Evolutionary conservation across 1,140 invertebrate genomes (phyloP), one percentile per base, ranked within the genome.

Genomic region (Acromyrmex heyeri): DNA sequence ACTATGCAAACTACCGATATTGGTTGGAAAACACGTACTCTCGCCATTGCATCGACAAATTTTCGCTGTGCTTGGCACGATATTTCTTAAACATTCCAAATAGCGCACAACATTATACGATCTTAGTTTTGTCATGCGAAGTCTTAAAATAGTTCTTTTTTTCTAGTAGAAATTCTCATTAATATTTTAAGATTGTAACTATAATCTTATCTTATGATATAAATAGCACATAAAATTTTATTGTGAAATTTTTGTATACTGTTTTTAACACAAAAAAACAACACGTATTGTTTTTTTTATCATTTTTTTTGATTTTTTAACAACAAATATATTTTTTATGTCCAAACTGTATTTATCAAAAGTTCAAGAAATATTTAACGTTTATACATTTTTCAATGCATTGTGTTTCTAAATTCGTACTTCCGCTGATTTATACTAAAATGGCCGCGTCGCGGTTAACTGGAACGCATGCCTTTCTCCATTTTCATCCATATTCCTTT

Each of bases 391-490:
- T 67, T 73, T n/a, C n/a, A 59, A 14, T 6, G 3, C 18, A 34
- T 50, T 30, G 30, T 21, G 18, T 44, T 70, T n/a, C 12, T 12
- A 55, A 12, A 12, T 73, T 82, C 34, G 12, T 30, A 64, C 50
- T 70, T 76, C 57, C 30, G 16, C 12, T 10, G 14, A 50, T 34
- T 57, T 2, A 21, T 48, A 27, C 0, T 7, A 34, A 64, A 72
- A 78, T 61, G 65, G 73, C 50, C 18, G n/a, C 72, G 34, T 62
- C 57, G 72, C 69, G 85, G 70, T 88, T 88, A 88, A 61, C 55
- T 57, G 5, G 12, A 85, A 88, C 30, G 79, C 79, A 73, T 34
- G 18, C 44, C 14, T 72, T 75, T 65, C 38, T 88, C 82, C 79
- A 65, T 85, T 87, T 69, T 85, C 44, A 76, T 30, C 30, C 44